Conservation (phyloP, 2,113 vertebrate species). For the Phocoena phocoena region DNA sequence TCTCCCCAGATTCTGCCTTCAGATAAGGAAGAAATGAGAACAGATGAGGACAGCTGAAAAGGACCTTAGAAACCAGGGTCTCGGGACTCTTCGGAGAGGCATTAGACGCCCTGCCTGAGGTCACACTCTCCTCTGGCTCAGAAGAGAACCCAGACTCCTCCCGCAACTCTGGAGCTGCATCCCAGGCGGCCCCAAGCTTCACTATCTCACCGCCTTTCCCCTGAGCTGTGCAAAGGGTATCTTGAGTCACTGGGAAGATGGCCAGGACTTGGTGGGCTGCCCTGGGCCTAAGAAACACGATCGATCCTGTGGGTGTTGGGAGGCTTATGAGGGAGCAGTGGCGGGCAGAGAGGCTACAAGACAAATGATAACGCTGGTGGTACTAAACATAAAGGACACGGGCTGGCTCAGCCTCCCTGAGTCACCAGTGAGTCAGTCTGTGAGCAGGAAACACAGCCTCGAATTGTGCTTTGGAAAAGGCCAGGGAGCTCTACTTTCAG, state of each 20-base stretch:
- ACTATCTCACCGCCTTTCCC: not conserved
- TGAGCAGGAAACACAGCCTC: not conserved
- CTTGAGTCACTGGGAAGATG: constrained; percentile 50
- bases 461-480: constrained; percentile 22
- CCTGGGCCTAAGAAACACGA: not conserved
- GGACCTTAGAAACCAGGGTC: not conserved
- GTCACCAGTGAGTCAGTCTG: constrained; percentile 67
- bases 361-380: not conserved
- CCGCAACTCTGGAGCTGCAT: fast-evolving
- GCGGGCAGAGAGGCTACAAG: not conserved
- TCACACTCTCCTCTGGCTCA: not conserved
- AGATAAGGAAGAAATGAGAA: not conserved
- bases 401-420: constrained; percentile 40
- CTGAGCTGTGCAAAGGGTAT: not conserved
- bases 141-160: not conserved
- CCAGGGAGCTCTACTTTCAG: not conserved
- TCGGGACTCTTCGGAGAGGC: not conserved
- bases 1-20: no score
- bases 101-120: not conserved
- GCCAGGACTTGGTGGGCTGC: not conserved
- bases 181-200: not conserved
- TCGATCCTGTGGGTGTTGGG: constrained; percentile 6
- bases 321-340: not conserved
- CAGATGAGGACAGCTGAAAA: not conserved
- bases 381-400: constrained; percentile 43